Base-by-base conservation (phyloP, 2,113 vertebrate species). In the Notarius quadriscutis region DNA sequence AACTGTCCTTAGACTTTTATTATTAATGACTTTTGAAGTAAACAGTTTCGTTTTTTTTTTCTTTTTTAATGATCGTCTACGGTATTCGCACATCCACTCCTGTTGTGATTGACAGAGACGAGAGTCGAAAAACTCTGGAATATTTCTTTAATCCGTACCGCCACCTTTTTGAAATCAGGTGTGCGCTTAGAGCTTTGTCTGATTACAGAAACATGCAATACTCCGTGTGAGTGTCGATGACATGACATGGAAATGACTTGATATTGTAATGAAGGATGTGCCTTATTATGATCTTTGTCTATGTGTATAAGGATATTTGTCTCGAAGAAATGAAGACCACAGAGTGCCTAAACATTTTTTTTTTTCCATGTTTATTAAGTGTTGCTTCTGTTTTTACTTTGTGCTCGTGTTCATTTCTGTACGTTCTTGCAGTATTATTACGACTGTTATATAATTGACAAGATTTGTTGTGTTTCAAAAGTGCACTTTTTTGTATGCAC, bases 271-370 rank as follows among this genome's bases (percentile, higher is more conserved):
- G 77, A 81, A 81, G 85, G 77, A 81, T 81, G 85, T 58, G 63
- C 77, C 77, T 57, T 86, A 57, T 55, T 22, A 41, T 30, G 12
- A 41, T 48, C 62, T 55, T 57, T n/a, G n/a, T 85, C 25, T 63
- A 10, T 0, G 22, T 81, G 51, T 81, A 41, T 51, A 71, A 67
- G n/a, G 85, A 67, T 55, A 50, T 83, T 50, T 65, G 81, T 83
- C 57, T 67, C 14, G 34, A 48, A 58, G 48, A 12, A 15, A 81
- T 67, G 63, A 50, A 41, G 85, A 82, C 86, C 65, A 60, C 30
- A 71, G 48, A 87, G 87, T 80, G 87, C 50, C 87, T 88, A 65
- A 84, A 72, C 22, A 1, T 9, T 80, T 30, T 27, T 80, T 80
- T 57, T 34, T 17, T 7, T 30, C 30, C 34, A 8, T 25, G 6